Evolutionary conservation across 2,113 vertebrate species (phyloP), one percentile per base, ranked within the genome.

Genomic region (Cairina moschata): DNA sequence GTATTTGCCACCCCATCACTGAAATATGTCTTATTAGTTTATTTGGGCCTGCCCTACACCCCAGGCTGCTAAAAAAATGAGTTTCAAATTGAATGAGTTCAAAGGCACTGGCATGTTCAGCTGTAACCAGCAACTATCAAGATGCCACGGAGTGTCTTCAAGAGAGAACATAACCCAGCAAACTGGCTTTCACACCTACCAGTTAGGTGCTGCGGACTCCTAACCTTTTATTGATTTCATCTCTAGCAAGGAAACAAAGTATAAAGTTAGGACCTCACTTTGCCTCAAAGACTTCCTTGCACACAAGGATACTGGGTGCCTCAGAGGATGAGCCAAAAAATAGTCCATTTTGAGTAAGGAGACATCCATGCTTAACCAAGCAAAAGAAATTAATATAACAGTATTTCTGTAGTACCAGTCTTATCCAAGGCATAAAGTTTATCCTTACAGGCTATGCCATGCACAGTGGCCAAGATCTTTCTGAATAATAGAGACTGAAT

Each of bases 81-180:
- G 28, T 77, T 86, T 67, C 36, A 72, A 69, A 44, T 4, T 28
- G 60, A 86, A 3, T 5, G 8, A 81, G 4, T 32, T 46, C 36
- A 62, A n/a, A 63, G 26, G 36, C 52, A 75, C 9, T n/a, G 12
- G 8, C 23, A 55, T n/a, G 11, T 16, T 69, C 29, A 58, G 9
- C 40, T 0, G 0, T 40, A 66, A 71, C 15, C 21, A 55, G 13
- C 15, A 54, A 29, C 55, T 36, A 11, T 15, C 15, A 62, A 14
- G 17, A 58, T 69, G 11, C 9, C 74, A 14, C 5, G 31, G 31
- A 34, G 18, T 11, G 44, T 11, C 8, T 62, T 65, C 72, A 69
- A 62, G 29, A 44, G 12, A 80, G 23, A 90, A 25, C 5, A 38
- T 36, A 68, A 68, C 6, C 13, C 48, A 36, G 21, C 13, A 73